phyloP scores from a whole-genome alignment of 2,113 vertebrate species.

The Catharus bicknelli region DNA sequence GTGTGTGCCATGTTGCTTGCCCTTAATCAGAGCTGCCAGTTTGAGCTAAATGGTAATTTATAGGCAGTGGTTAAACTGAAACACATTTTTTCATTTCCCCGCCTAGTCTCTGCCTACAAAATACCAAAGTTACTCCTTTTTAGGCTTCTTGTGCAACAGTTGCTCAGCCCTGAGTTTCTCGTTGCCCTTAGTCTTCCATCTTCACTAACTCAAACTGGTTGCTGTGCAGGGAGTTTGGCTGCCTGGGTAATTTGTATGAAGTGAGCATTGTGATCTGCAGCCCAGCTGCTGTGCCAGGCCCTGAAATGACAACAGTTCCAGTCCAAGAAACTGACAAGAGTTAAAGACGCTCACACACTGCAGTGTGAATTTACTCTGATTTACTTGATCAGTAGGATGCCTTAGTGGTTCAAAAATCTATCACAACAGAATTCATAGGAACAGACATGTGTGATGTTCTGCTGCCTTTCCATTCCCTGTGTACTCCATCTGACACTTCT shows the following conservation, averaged over 20 bases:
- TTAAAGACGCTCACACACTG: neutral
- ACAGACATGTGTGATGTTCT: neutral
- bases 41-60: neutral
- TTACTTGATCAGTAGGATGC: neutral
- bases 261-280: neutral
- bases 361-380: neutral
- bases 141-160: neutral
- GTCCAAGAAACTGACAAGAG: neutral
- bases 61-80: neutral
- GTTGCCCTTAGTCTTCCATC: neutral
- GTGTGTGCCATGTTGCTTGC: neutral
- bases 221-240: neutral
- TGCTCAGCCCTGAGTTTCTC: neutral
- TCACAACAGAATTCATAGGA: neutral
- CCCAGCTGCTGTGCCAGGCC: neutral
- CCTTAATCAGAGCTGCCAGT: neutral
- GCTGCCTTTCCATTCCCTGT: neutral
- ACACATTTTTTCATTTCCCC: neutral
- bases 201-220: neutral
- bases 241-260: neutral
- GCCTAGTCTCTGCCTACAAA: neutral
- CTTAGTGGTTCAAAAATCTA: neutral
- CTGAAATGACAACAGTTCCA: neutral
- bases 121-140: neutral
- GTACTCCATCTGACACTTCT: slow-evolving; percentile 14